Evolutionary conservation across 2,888 invertebrate genomes (phyloP).

Genomic region (Drosophila prolongata): DNA sequence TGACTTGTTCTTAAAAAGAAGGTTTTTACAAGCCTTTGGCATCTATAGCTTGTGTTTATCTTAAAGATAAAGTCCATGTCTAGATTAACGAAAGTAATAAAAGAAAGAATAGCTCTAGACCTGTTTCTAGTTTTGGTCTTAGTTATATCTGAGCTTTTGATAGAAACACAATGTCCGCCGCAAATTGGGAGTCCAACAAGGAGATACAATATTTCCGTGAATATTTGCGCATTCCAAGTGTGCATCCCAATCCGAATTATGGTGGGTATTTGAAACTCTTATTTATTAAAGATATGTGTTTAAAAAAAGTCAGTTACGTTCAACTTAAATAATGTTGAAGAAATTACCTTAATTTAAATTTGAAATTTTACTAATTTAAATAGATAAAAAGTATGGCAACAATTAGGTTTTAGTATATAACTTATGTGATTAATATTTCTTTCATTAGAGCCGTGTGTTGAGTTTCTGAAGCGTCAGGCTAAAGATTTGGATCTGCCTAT

Average conservation of each 20-base stretch:
- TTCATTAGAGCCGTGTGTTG: conserved; percentile 88
- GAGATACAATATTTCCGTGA: conserved; percentile 92
- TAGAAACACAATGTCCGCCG: conserved; percentile 34
- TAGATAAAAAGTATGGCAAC: no score
- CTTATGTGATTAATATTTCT: neutral
- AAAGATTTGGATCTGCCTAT: conserved; percentile 88
- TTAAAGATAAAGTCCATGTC: conserved; percentile 5
- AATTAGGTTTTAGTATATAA: no score
- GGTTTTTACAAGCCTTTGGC: neutral
- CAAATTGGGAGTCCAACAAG: conserved; percentile 84
- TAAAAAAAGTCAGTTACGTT: no score
- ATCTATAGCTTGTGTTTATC: conserved; percentile 12
- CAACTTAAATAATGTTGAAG: no score
- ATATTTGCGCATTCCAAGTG: conserved; percentile 93
- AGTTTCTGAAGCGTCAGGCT: conserved; percentile 91
- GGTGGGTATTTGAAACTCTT: conserved; percentile 85
- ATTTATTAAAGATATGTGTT: neutral
- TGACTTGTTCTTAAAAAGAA: neutral
- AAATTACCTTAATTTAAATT: no score
- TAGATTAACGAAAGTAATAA: neutral
- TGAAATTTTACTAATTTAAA: no score
- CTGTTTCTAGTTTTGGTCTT: neutral
- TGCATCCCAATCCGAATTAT: conserved; percentile 94
- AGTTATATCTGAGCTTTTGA: conserved; percentile 10
- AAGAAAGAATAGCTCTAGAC: neutral